Evolutionary conservation across 2,888 invertebrate species (phyloP), one percentile per base, ranked within the genome.

Genomic region (Lampropteryx suffumata): DNA sequence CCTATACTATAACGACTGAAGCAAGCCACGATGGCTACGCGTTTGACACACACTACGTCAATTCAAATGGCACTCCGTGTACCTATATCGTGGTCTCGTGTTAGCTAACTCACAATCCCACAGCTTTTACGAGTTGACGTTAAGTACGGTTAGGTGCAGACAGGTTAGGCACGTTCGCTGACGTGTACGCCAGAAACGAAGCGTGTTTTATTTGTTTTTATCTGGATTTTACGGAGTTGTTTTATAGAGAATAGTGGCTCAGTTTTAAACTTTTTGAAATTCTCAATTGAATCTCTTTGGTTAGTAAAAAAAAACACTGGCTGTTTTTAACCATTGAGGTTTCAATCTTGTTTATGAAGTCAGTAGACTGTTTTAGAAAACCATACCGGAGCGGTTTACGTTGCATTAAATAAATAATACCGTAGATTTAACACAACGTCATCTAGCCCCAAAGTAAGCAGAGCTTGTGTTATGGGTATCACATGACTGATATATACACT

Each of bases 91-190:
- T 11, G 1, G 14, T 8, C 2, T 28, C 21, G 36, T 30, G 45
- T 37, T 29, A 45, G 37, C 26, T 45, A 37, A 33, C 39, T 46
- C 46, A 39, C 46, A 27, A 39, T 36, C 14, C 35, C 24, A 33
- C 21, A 32, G 28, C 14, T 52, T 34, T 52, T 52, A 49, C 42
- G 49, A 47, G 33, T 3, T 26, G 46, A 45, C 52, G 27, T 51
- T 51, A 55, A 51, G 55, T 55, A 51, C 55, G 55, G 55, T 43
- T 13, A 17, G 50, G 21, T 7, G 7, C 6, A 17, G 50, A 21
- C 24, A 24, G 6, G 55, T 43, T 11, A 26, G 47, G 27, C 52
- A 56, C 52, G 55, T 51, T 24, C 28, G 42, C 28, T 47, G 46
- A 52, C 46, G 46, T 47, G 46, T 21, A 3, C 10, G 9, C 17